Evolutionary conservation across 1,140 invertebrate species (phyloP).

Genomic region (Condylostylus longicornis): DNA sequence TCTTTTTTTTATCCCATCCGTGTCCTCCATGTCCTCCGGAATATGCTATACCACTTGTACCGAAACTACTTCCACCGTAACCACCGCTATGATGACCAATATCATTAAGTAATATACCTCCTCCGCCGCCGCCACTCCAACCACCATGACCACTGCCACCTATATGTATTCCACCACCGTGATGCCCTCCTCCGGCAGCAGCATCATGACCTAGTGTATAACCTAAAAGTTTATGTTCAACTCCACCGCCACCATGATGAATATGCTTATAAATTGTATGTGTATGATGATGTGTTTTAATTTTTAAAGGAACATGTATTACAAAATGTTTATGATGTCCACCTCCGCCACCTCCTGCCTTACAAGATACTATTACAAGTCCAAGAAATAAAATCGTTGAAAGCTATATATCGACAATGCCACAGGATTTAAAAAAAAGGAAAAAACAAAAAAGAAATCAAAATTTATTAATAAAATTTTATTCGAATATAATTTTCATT

Average conservation of each 20-base stretch:
- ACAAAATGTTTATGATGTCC: slow-evolving; percentile 40
- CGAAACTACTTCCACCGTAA: too few relatives aligned
- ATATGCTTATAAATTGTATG: slow-evolving; percentile 44
- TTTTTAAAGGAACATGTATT: slow-evolving; percentile 42
- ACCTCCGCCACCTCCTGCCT: slow-evolving; percentile 28
- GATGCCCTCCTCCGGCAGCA: too few relatives aligned
- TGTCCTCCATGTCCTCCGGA: too few relatives aligned
- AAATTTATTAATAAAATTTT: too few relatives aligned
- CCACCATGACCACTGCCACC: too few relatives aligned
- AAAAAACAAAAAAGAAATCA: not conserved
- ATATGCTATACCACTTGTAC: too few relatives aligned
- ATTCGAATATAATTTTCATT: not conserved
- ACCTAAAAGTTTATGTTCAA: slow-evolving; percentile 30
- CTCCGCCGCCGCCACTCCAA: too few relatives aligned
- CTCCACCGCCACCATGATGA: slow-evolving; percentile 36
- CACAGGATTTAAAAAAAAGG: not conserved
- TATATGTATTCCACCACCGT: too few relatives aligned
- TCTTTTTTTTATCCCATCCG: too few relatives aligned
- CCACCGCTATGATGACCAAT: too few relatives aligned
- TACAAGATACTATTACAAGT: slow-evolving; percentile 5
- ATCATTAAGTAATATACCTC: too few relatives aligned
- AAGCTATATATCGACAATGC: not conserved
- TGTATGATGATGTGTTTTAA: slow-evolving; percentile 43
- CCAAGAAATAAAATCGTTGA: not conserved
- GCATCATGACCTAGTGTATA: slow-evolving; percentile 14